Evolutionary conservation across 2,888 invertebrate genomes (phyloP).

Genomic region (Mesochorus sp.): DNA sequence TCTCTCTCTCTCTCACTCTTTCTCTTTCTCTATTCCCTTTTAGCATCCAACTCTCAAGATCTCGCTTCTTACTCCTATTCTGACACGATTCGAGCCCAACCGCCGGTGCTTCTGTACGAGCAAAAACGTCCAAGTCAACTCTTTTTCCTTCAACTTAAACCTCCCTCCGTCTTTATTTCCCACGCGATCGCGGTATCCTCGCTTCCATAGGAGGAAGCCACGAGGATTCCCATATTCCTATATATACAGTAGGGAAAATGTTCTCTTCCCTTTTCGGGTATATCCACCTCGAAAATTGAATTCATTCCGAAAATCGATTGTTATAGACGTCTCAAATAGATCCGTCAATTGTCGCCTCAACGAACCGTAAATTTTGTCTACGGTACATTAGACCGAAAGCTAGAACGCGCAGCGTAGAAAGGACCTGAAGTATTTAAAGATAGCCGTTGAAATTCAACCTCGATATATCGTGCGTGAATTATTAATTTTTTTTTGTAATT

Average conservation of each 20-base stretch:
- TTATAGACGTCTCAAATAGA: conserved; percentile 77
- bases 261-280: conserved; percentile 63
- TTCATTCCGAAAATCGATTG: conserved; percentile 78
- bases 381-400: neutral
- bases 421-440: too few species aligned
- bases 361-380: conserved; percentile 39
- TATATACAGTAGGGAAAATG: neutral
- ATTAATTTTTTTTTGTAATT: too few species aligned
- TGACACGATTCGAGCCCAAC: conserved; percentile 9
- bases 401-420: neutral
- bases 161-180: neutral
- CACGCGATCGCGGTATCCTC: conserved; percentile 20
- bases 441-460: too few species aligned
- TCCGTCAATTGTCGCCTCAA: conserved; percentile 76
- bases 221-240: conserved; percentile 9
- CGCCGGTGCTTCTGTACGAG: neutral
- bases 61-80: conserved; percentile 13
- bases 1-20: neutral
- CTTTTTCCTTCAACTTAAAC: neutral
- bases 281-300: conserved; percentile 77
- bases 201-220: conserved; percentile 29
- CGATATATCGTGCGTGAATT: too few species aligned
- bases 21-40: neutral
- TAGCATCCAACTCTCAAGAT: conserved; percentile 1
- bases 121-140: conserved; percentile 31